Percentiles rank a stretch among this genome's conserved stretches.
These are phyloP conservation scores for Lucilia sericata DNA, from an alignment of 1,140 invertebrate species.

Conservation along the genomic window DNA sequence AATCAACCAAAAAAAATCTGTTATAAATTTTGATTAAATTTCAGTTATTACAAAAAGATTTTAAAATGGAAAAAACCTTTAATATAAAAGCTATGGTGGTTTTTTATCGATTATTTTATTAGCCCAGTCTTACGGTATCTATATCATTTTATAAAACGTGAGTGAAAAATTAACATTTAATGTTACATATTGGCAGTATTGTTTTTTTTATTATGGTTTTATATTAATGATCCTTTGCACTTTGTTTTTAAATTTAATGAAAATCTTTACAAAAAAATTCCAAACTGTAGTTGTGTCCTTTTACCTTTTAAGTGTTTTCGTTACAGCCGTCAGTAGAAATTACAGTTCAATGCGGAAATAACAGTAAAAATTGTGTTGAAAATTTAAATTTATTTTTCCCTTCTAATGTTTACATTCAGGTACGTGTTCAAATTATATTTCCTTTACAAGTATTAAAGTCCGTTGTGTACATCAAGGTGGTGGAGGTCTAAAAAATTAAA, in stretches of 20 bases:
- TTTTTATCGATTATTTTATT: neutral
- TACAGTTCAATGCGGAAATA: slow-evolving; percentile 16
- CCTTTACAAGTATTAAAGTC: neutral
- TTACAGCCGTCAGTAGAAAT: neutral
- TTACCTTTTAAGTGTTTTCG: neutral
- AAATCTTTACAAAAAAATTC: neutral
- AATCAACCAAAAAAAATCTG: too few species aligned
- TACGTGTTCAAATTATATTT: slow-evolving; percentile 23
- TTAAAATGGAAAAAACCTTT: too few species aligned
- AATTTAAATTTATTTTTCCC: neutral
- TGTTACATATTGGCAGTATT: too few species aligned
- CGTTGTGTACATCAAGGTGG: neutral
- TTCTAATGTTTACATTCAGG: slow-evolving; percentile 3
- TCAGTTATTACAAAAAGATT: too few species aligned
- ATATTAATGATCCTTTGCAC: neutral
- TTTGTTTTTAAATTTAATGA: neutral
- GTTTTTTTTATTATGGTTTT: neutral
- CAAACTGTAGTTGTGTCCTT: neutral
- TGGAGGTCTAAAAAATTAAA: neutral
- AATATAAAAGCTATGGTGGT: too few species aligned
- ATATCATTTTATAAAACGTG: too few species aligned
- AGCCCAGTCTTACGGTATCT: too few species aligned
- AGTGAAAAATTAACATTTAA: too few species aligned
- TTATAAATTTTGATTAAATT: too few species aligned
- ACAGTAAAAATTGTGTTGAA: slow-evolving; percentile 3